Conservation (phyloP, 2,797 vertebrate genomes). For the Sphenodon punctatus region DNA sequence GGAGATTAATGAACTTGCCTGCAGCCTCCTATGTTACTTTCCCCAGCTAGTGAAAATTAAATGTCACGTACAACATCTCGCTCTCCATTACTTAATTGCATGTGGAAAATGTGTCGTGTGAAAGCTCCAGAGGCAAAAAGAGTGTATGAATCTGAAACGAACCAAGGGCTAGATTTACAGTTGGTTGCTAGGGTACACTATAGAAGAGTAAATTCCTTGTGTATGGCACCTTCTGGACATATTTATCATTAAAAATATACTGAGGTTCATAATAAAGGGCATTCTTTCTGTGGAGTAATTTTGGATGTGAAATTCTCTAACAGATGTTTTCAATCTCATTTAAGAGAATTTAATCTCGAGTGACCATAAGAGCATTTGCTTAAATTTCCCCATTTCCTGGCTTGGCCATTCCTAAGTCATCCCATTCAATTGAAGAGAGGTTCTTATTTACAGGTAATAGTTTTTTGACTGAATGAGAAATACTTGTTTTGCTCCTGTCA, state of each 20-base stretch:
- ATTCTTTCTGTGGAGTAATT: fast-evolving
- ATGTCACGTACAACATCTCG: conserved; percentile 47
- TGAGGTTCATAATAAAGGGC: fast-evolving
- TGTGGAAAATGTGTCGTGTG: conserved; percentile 57
- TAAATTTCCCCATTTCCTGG: not conserved
- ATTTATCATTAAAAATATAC: conserved; percentile 13
- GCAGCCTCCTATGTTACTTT: conserved; percentile 38
- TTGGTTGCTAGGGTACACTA: not conserved
- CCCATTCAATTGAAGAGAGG: not conserved
- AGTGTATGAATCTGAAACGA: conserved; percentile 12
- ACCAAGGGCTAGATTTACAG: conserved; percentile 13
- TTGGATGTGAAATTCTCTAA: not conserved
- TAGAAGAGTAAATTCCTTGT: not conserved
- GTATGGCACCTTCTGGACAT: not conserved
- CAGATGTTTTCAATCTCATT: fast-evolving
- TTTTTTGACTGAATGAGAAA: not conserved
- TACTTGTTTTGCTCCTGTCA: not conserved
- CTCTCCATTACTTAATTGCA: conserved; percentile 54
- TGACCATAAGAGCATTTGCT: fast-evolving
- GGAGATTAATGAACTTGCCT: conserved; percentile 68
- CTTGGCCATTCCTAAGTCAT: not conserved
- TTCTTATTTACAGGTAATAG: not conserved
- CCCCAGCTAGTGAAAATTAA: conserved; percentile 60
- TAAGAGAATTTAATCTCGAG: not conserved
- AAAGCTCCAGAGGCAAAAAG: conserved; percentile 46